Percentiles rank a stretch among this genome's conserved stretches.
Conservation (phyloP, 2,113 vertebrate species). For the Penelope pileata region DNA sequence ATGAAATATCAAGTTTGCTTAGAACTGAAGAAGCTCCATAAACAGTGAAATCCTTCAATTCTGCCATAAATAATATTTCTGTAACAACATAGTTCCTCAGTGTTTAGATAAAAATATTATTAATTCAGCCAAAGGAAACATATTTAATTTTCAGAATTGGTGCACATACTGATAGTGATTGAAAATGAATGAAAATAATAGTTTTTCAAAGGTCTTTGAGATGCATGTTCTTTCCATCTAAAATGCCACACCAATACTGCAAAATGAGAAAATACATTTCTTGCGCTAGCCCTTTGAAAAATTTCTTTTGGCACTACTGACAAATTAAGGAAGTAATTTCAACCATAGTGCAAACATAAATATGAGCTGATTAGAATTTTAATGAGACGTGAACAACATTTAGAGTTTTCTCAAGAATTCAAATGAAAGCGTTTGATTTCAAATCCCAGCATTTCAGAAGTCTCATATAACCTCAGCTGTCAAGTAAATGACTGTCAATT, state of each 20-base stretch:
- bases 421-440: neutral
- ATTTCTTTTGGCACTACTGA: constrained; percentile 8
- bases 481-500: neutral
- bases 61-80: constrained; percentile 57
- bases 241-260: constrained; percentile 3
- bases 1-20: constrained; percentile 44
- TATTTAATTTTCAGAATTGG: neutral
- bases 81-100: neutral
- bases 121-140: constrained; percentile 45
- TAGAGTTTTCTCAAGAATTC: neutral
- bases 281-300: constrained; percentile 1
- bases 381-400: constrained; percentile 15
- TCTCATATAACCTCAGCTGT: constrained; percentile 14
- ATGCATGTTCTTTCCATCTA: neutral
- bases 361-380: constrained; percentile 16
- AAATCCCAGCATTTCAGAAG: neutral
- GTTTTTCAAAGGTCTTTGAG: neutral
- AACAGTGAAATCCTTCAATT: constrained; percentile 26
- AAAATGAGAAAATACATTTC: neutral
- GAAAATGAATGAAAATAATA: constrained; percentile 21
- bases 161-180: neutral
- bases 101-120: constrained; percentile 22
- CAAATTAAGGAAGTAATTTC: constrained; percentile 3
- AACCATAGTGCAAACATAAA: neutral
- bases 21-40: constrained; percentile 41